Base-by-base conservation (phyloP, 2,888 invertebrate species). In the Agrochola litura region DNA sequence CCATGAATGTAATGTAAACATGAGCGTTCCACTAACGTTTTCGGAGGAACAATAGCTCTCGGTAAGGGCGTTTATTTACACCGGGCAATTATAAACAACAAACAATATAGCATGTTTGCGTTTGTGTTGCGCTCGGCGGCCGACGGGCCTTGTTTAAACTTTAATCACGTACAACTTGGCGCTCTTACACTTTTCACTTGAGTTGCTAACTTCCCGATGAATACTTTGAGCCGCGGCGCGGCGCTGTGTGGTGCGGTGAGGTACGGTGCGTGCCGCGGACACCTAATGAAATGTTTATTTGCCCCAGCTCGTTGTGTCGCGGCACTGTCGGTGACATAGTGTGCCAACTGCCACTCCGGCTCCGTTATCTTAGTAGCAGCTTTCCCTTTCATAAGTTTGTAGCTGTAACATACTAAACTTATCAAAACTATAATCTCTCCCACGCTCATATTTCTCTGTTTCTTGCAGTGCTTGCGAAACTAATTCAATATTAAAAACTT, bases 101-200 rank as follows among this genome's bases (percentile, higher is more conserved):
- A 69, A 65, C 61, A 64, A 25, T 68, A 70, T 37, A 41, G 56
- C 49, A 25, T 46, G 82, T 56, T 72, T 68, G 58, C 54, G 64
- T 49, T 46, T 52, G 41, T 64, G 25, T 37, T 16, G 63, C 22
- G 66, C 65, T 41, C 56, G 65, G 61, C 60, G 56, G 49, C 58
- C 60, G 68, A 54, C 73, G 52, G 16, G 65, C 60, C 52, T 73
- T 71, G 68, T 77, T 78, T 73, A 61, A 81, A 84, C 78, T 84
- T 71, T 77, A 81, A 79, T 79, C 71, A 73, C 75, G 77, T 61
- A 60, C 37, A 73, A 85, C 52, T 81, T 81, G 64, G 66, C 54
- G 74, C 69, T 67, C 56, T 49, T 56, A 71, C 30, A 77, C 65
- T 73, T 83, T 75, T 77, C 76, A 58, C 69, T 67, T 25, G 70